These are phyloP conservation scores for Proterorhinus semilunaris DNA, from an alignment of 2,113 vertebrate species.

Conservation along the genomic window DNA sequence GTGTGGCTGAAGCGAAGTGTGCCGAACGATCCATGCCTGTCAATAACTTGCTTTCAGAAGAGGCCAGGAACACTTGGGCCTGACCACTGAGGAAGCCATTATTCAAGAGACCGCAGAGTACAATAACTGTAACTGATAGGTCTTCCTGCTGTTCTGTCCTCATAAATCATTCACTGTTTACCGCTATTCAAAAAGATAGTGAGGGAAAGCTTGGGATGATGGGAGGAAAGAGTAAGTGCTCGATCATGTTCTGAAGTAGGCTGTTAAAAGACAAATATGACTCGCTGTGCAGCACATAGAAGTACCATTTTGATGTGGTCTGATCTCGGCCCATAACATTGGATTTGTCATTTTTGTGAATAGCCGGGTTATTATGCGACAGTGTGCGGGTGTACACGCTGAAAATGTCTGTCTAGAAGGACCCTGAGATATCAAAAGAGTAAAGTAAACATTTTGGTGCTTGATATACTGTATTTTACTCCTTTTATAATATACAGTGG, in stretches of 20 bases:
- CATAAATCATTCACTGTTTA: slow-evolving; percentile 65
- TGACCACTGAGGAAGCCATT: slow-evolving; percentile 44
- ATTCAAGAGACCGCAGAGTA: slow-evolving; percentile 53
- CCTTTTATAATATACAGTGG: too few relatives aligned
- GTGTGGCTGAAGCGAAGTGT: background rate
- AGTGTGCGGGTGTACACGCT: background rate
- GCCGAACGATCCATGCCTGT: slow-evolving; percentile 36
- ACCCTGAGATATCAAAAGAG: background rate
- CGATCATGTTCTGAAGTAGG: slow-evolving; percentile 33
- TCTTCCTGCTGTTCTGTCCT: slow-evolving; percentile 52
- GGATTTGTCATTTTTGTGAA: slow-evolving; percentile 23
- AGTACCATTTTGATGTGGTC: slow-evolving; percentile 9
- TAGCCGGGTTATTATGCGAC: slow-evolving; percentile 20
- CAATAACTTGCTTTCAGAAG: slow-evolving; percentile 58
- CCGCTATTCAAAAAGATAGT: slow-evolving; percentile 36
- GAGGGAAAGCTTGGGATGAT: slow-evolving; percentile 24
- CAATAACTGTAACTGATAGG: slow-evolving; percentile 61
- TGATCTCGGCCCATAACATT: slow-evolving; percentile 33
- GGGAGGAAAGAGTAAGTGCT: slow-evolving; percentile 8
- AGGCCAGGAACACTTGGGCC: slow-evolving; percentile 34
- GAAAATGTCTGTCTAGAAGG: slow-evolving; percentile 1
- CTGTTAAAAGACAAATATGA: slow-evolving; percentile 10
- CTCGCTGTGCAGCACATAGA: slow-evolving; percentile 9
- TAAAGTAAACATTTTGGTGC: background rate
- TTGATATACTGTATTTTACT: too few relatives aligned